Evolutionary conservation across 64 coral and sea anemone genomes (phyloP), one percentile per base, ranked within the genome.

Genomic region (Montipora capricornis): DNA sequence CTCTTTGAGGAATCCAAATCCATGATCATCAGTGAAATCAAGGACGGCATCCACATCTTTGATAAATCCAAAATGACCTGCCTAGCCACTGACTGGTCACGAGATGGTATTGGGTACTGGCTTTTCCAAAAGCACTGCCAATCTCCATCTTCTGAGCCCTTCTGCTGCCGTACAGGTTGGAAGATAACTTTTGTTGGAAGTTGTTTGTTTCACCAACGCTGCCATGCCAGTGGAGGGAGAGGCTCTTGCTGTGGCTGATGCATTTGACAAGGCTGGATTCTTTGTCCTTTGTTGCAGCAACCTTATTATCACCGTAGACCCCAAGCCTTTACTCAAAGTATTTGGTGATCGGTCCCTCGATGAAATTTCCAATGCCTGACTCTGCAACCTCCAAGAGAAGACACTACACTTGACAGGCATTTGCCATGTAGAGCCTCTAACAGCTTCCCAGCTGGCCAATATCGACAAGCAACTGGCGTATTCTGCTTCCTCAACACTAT

Each of bases 1-100:
- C 44, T 91, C 9, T 92, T 92, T 69, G 66, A 83, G 47, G 90
- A 92, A 69, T 92, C 90, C 6, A 93, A 88, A 83, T 52, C 74
- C 4, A 17, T 73, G 4, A 92, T 84, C 90, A 84, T 92, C 66
- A 55, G 26, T 29, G 89, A 91, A 13, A 92, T 92, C 24, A 17
- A 92, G 84, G 79, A 84, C 15, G 80, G 90, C 17, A 68, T 92
- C 19, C 80, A 16, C 45, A 84, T 92, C 90, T 92, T 84, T 59
- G 90, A 92, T n/a, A 92, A 84, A 48, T 92, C 92, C 2, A 87
- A 0, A 89, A 87, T 37, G 37, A 37, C 37, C 37, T 37, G 37
- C 37, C 37, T 37, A 2, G 37, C 37, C 37, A 37, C 37, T 37
- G 37, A 37, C 37, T 37, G 37, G 37, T 37, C 37, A 37, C 37